Base-by-base conservation (phyloP, 37 sponge, comb jelly and placozoan species). In the Haliclona indistincta region DNA sequence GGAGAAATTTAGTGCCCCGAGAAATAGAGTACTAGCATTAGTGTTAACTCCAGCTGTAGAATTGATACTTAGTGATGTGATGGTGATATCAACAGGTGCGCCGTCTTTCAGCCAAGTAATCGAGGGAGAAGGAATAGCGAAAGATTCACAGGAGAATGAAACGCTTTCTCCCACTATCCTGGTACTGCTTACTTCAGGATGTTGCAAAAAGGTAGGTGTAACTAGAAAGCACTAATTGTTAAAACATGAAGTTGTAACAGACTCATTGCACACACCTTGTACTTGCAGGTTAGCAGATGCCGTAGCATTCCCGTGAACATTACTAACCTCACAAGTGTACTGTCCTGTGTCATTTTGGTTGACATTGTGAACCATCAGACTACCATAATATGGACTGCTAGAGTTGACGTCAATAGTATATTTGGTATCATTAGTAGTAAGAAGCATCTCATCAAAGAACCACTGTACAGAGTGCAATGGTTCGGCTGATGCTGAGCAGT, bases 31-130 rank as follows among this genome's bases (percentile, higher is more conserved):
- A 47, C 51, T 47, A 15, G 51, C 10, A 17, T 10, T 47, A 17
- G 15, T 47, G 15, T 17, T 17, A 47, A 10, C 51, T 15, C 15
- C 51, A 17, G 51, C 15, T 17, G 13, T 47, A 47, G 15, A 47
- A 17, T 10, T 47, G 15, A 47, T 15, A 74, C 34, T 15, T 3
- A 34, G 40, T 30, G 55, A 20, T 10, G 5, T 10, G 15, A 15
- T 30, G 55, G 41, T 7, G 41, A 37, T n/a, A 15, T 47, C 51
- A 47, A 47, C 13, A 17, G 15, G 51, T 17, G 10, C 60, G 23
- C 66, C 79, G 32, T 78, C 34, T 23, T 23, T 34, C 56, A 66
- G 66, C 79, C 79, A 78, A 17, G 40, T 44, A 29, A 78, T 67
- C 19, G 30, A 36, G 4, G 79, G 69, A 34, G 58, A 29, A 47